phyloP scores from a whole-genome alignment of 1,140 invertebrate species.

The Popillia japonica region DNA sequence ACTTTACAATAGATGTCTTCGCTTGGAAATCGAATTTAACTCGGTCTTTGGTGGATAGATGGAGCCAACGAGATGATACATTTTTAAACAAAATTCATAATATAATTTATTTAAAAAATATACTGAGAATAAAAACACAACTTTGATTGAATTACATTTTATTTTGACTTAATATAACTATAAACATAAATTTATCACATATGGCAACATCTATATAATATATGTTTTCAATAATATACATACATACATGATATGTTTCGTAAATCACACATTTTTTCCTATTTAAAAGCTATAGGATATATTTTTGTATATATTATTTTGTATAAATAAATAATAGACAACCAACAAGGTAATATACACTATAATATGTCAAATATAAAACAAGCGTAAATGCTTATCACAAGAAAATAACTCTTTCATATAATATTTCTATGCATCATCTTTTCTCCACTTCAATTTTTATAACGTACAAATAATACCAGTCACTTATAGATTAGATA shows the following conservation, averaged over 20 bases:
- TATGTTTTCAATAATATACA: background rate
- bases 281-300: background rate
- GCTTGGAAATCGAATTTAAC: too few species aligned
- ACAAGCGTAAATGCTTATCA: constrained; percentile 31
- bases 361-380: constrained; percentile 36
- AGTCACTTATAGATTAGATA: constrained; percentile 30
- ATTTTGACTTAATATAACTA: constrained; percentile 18
- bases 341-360: background rate
- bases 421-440: background rate
- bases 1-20: too few species aligned
- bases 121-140: background rate
- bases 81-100: too few species aligned
- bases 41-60: too few species aligned
- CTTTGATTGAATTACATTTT: background rate
- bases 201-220: constrained; percentile 20
- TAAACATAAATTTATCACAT: constrained; percentile 32
- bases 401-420: constrained; percentile 24
- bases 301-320: constrained; percentile 7
- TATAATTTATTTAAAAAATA: too few species aligned
- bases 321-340: constrained; percentile 19
- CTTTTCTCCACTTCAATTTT: background rate
- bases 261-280: constrained; percentile 13
- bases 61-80: too few species aligned
- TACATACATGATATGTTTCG: constrained; percentile 5
- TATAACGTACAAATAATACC: constrained; percentile 1